A percentile compares a stretch with the other conserved stretches of the same genome.
Evolutionary conservation across 2,797 vertebrate genomes (phyloP).

Genomic region (Characodon lateralis): DNA sequence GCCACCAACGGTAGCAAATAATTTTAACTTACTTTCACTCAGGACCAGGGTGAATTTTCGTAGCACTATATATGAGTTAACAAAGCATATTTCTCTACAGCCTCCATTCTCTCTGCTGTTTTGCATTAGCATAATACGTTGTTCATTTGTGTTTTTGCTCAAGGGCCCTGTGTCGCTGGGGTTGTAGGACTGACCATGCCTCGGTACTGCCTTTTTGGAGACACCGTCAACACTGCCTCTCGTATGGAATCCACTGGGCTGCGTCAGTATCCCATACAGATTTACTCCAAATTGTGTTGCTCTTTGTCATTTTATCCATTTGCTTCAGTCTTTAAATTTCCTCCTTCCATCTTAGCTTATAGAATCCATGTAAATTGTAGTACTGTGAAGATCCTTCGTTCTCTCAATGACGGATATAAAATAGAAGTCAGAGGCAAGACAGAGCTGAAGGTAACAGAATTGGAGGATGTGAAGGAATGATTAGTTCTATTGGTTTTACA

Average conservation of each 20-base stretch:
- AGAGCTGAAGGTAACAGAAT: constrained; percentile 81
- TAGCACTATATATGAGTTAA: neutral
- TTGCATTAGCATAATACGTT: neutral
- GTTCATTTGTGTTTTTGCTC: constrained; percentile 12
- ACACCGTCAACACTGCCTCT: constrained; percentile 89
- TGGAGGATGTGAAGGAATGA: neutral
- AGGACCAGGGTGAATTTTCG: neutral
- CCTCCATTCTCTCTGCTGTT: neutral
- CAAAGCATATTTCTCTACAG: neutral
- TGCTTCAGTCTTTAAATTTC: neutral
- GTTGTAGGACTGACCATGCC: constrained; percentile 88
- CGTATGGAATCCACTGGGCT: constrained; percentile 89
- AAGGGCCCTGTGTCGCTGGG: constrained; percentile 85
- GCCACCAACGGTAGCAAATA: neutral
- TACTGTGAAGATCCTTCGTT: constrained; percentile 83
- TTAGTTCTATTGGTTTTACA: neutral
- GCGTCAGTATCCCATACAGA: constrained; percentile 73
- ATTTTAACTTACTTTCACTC: neutral
- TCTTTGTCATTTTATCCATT: neutral
- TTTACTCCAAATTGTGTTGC: neutral
- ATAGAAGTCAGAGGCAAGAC: constrained; percentile 84
- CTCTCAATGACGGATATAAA: constrained; percentile 83
- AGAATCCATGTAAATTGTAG: constrained; percentile 85
- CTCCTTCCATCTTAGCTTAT: constrained; percentile 75
- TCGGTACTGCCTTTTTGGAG: constrained; percentile 89